These are phyloP conservation scores for Thamnophis elegans DNA, from an alignment of 2,797 vertebrate species.

Conservation along the genomic window DNA sequence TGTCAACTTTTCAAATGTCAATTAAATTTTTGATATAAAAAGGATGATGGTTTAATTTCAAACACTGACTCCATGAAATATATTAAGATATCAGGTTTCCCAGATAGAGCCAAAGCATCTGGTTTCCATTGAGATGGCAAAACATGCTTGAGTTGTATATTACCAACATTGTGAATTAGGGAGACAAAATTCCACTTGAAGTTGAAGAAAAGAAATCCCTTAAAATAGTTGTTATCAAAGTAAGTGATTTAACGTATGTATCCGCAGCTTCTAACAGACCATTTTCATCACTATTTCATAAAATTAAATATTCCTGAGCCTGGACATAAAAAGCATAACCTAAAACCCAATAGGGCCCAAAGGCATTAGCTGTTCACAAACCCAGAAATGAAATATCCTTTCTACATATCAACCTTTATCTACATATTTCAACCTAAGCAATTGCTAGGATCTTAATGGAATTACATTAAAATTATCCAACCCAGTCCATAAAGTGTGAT, in stretches of 20 bases:
- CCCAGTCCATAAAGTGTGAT: not conserved
- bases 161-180: not conserved
- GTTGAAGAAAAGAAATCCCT: not conserved
- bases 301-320: not conserved
- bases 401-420: not conserved
- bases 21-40: not conserved
- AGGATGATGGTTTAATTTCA: not conserved
- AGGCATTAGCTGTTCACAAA: not conserved
- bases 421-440: not conserved
- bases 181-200: not conserved
- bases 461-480: not conserved
- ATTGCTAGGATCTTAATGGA: not conserved
- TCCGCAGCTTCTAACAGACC: not conserved
- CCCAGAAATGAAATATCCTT: not conserved
- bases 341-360: not conserved
- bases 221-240: not conserved
- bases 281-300: not conserved
- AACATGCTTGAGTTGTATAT: not conserved
- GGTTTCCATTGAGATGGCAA: not conserved
- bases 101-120: not conserved
- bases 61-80: not conserved
- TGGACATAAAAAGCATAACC: not conserved
- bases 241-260: not conserved
- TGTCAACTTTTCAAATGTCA: not conserved
- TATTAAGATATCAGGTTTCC: not conserved